Percentiles rank a stretch among this genome's conserved stretches.
These are phyloP conservation scores for Seira musarum DNA, from an alignment of 2,888 invertebrate genomes.

Conservation along the genomic window DNA sequence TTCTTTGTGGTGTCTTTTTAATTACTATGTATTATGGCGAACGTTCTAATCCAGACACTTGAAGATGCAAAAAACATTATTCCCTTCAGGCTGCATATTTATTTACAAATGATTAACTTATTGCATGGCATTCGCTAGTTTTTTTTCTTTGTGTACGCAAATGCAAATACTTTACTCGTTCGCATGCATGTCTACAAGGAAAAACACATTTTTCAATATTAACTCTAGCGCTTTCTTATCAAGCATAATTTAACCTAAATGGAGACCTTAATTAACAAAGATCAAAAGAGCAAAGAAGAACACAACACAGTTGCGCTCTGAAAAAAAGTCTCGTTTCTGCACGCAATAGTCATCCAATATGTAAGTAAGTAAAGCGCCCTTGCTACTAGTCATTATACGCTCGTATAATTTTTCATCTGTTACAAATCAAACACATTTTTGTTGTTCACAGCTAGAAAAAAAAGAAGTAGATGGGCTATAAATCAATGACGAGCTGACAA, in stretches of 20 bases:
- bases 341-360: neutral
- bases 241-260: conserved; percentile 40
- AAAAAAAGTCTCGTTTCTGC: neutral
- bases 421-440: conserved; percentile 46
- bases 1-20: conserved; percentile 5
- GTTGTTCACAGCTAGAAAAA: conserved; percentile 21
- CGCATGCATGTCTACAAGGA: no score
- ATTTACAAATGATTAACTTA: conserved; percentile 16
- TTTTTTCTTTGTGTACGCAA: no score
- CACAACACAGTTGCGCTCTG: no score
- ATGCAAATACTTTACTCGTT: no score
- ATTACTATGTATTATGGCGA: conserved; percentile 1
- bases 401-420: conserved; percentile 32
- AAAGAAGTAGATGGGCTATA: conserved; percentile 28
- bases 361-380: neutral
- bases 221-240: neutral
- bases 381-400: neutral
- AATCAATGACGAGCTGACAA: conserved; percentile 51
- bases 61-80: neutral
- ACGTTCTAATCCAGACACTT: neutral
- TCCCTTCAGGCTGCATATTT: neutral
- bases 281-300: neutral
- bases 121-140: neutral
- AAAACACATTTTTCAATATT: neutral
- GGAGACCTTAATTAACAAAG: conserved; percentile 42